Conservation (phyloP, 2,797 vertebrate species). For the Pseudomugil tenellus region DNA sequence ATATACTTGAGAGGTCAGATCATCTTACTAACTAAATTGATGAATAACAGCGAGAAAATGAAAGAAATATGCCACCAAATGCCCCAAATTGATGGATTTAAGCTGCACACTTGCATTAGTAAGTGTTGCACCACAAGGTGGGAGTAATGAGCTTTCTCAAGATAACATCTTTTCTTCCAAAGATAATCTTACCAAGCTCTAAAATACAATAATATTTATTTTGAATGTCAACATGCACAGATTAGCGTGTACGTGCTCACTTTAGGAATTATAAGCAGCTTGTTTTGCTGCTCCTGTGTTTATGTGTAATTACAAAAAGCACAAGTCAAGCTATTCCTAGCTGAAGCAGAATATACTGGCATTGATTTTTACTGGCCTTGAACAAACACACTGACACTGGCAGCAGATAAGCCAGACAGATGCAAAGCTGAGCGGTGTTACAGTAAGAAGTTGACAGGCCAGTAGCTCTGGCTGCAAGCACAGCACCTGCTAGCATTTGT, state of each 20-base stretch:
- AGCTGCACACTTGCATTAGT: background rate
- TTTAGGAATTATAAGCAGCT: conserved; percentile 12
- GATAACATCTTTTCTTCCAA: background rate
- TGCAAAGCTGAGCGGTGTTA: conserved; percentile 31
- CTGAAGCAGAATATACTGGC: conserved; percentile 34
- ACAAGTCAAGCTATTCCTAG: conserved; percentile 52
- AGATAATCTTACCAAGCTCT: background rate
- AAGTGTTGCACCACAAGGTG: conserved; percentile 70
- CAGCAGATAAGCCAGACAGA: conserved; percentile 54
- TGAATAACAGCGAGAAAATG: background rate
- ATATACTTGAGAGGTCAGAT: background rate
- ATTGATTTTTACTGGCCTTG: conserved; percentile 47
- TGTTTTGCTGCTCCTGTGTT: background rate
- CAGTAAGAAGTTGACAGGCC: conserved; percentile 14
- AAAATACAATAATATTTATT: conserved; percentile 34
- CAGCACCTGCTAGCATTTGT: conserved; percentile 15
- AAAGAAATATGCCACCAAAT: background rate
- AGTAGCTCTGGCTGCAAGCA: conserved; percentile 23
- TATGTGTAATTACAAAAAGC: conserved; percentile 25
- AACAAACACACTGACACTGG: conserved; percentile 46
- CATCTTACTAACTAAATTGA: background rate
- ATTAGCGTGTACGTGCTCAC: conserved; percentile 14
- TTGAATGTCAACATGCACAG: conserved; percentile 22
- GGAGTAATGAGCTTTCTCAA: conserved; percentile 42
- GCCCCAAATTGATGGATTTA: conserved; percentile 1